Conservation (phyloP, 2,888 invertebrate species). For the Zele albiditarsus region DNA sequence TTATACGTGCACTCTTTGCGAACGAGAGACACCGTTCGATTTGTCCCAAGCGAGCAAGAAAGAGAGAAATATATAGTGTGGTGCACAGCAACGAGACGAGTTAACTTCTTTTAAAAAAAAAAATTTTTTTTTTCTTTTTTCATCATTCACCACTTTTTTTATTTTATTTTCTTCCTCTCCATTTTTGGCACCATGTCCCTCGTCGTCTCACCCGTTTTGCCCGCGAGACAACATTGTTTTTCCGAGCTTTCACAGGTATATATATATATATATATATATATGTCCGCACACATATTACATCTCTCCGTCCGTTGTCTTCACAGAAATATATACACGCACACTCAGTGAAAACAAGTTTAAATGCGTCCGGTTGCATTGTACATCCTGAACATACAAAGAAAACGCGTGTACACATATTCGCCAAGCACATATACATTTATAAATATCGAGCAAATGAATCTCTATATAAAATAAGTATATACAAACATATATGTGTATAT, state of each 20-base stretch:
- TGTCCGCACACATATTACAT: conserved; percentile 1
- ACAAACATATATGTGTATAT: not conserved
- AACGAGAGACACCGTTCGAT: conserved; percentile 31
- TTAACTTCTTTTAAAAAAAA: too few species aligned
- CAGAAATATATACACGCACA: conserved; percentile 1
- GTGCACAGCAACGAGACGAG: conserved; percentile 29
- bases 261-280: not conserved
- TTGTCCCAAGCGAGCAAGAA: conserved; percentile 31
- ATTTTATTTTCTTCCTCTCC: conserved; percentile 19
- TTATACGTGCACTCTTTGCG: conserved; percentile 14
- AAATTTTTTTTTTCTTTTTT: conserved; percentile 19
- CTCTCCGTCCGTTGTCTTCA: conserved; percentile 5
- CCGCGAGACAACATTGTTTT: conserved; percentile 40
- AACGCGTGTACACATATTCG: not conserved
- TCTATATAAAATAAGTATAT: not conserved
- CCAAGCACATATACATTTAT: not conserved
- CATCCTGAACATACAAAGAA: not conserved
- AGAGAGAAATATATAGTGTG: too few species aligned
- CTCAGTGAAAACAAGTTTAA: not conserved
- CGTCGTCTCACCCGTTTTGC: conserved; percentile 22
- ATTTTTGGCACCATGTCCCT: not conserved
- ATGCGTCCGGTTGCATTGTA: not conserved
- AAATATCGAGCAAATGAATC: conserved; percentile 10
- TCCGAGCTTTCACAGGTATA: conserved; percentile 34
- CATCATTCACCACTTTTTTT: not conserved